A percentile compares a stretch with the other conserved stretches of the same genome.
These are phyloP conservation scores for Bubo blakistoni DNA, from an alignment of 2,113 vertebrate genomes.

Conservation along the genomic window DNA sequence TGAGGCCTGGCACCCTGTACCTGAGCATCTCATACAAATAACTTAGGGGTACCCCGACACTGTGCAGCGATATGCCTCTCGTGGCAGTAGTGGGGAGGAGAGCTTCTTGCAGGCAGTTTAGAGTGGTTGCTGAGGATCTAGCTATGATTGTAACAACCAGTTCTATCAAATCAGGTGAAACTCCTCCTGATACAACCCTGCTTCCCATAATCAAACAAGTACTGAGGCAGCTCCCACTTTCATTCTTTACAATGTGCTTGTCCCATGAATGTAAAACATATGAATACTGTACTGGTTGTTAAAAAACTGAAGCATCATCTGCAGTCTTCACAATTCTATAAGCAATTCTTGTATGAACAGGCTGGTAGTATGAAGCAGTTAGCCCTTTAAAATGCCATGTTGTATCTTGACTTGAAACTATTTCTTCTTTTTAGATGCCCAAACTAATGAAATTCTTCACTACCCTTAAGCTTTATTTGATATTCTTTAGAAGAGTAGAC, in stretches of 20 bases:
- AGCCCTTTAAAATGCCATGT: not conserved
- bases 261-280: not conserved
- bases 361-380: not conserved
- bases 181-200: not conserved
- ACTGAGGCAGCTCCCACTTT: not conserved
- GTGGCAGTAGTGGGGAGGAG: not conserved
- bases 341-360: not conserved
- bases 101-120: not conserved
- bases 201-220: not conserved
- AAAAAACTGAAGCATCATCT: not conserved
- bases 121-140: not conserved
- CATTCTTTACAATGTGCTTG: not conserved
- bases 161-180: not conserved
- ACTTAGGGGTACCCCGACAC: rapidly evolving
- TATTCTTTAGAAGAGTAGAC: not conserved
- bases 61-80: too few species aligned
- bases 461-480: not conserved
- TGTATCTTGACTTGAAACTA: not conserved
- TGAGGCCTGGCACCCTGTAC: not conserved
- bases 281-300: not conserved
- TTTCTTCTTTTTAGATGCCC: not conserved
- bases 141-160: not conserved
- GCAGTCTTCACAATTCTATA: not conserved
- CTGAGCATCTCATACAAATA: not conserved
- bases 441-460: not conserved